Percentiles rank a stretch among this genome's conserved stretches.
Conservation (phyloP, 2,888 invertebrate species). For the Alloscopus bannaensis region DNA sequence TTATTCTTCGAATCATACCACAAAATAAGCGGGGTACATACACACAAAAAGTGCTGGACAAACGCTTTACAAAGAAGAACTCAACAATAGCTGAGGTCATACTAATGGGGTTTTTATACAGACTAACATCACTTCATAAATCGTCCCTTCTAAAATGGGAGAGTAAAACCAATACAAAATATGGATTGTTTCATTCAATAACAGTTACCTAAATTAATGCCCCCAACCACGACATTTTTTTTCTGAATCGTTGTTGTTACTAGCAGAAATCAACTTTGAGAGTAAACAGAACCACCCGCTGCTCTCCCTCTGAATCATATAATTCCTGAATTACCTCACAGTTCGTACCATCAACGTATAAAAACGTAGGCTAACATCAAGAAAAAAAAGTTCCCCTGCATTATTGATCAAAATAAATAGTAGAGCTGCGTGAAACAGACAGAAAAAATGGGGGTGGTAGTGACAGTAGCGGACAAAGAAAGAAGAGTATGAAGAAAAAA, state of each 20-base stretch:
- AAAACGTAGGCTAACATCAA: background rate
- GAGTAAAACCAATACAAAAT: background rate
- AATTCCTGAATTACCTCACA: too few relatives aligned
- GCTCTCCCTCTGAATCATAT: too few relatives aligned
- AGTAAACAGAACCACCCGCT: conserved; percentile 49
- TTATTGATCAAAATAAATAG: conserved; percentile 31
- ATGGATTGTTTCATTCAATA: background rate
- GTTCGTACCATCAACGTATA: too few relatives aligned
- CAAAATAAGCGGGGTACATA: too few relatives aligned
- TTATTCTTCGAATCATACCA: too few relatives aligned
- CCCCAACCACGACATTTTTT: background rate
- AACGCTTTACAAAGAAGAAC: too few relatives aligned
- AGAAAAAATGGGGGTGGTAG: conserved; percentile 16
- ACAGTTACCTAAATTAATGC: background rate
- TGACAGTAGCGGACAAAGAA: conserved; percentile 16
- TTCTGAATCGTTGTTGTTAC: too few relatives aligned
- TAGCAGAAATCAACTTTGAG: conserved; percentile 34
- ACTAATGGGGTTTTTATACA: background rate
- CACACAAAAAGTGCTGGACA: too few relatives aligned
- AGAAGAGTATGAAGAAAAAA: background rate
- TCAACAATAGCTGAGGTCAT: too few relatives aligned
- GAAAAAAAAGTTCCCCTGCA: background rate
- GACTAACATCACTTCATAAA: too few relatives aligned
- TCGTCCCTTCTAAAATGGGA: too few relatives aligned
- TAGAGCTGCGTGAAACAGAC: background rate